Base-by-base conservation (phyloP, 2,888 invertebrate genomes). In the Blomia tropicalis region DNA sequence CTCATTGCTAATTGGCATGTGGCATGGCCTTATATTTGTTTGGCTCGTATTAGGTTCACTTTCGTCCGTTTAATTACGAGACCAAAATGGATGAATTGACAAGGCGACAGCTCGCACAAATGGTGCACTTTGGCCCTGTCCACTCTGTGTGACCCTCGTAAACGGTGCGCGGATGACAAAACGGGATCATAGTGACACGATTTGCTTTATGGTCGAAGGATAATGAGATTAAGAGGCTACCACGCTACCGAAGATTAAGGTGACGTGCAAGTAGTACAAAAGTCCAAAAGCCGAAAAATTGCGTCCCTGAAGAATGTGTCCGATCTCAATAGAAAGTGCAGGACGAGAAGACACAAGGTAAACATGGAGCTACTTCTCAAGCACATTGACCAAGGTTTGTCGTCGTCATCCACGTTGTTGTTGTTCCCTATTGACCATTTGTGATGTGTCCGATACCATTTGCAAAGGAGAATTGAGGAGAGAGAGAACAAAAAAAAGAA, bases 101-200 rank as follows among this genome's bases (percentile, higher is more conserved):
- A 19, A 47, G 51, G 51, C 7, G 11, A 47, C 51, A 27, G 51
- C 27, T 47, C 51, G 51, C 51, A 47, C 51, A 47, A 47, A 47
- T 47, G 51, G n/a, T n/a, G 51, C 51, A 47, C 51, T 47, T 47
- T 47, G 51, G 51, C 51, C 51, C 51, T 47, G 23, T 47, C 51
- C 27, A 41, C 41, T 41, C 41, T 41, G 14, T 41, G n/a, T 47
- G 51, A 27, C 23, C 51, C 51, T 7, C 7, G 7, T 36, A 17
- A 47, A n/a, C n/a, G n/a, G n/a, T n/a, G n/a, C n/a, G n/a, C n/a
- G n/a, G 51, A 22, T 47, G 51, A 47, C 51, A 47, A 47, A 47
- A 7, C 51, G 23, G 22, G 51, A n/a, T n/a, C n/a, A n/a, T n/a
- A n/a, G n/a, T n/a, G n/a, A n/a, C n/a, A n/a, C n/a, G n/a, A n/a